Conservation (phyloP, 2,888 invertebrate species). For the Dyspetes luteomarginatus region DNA sequence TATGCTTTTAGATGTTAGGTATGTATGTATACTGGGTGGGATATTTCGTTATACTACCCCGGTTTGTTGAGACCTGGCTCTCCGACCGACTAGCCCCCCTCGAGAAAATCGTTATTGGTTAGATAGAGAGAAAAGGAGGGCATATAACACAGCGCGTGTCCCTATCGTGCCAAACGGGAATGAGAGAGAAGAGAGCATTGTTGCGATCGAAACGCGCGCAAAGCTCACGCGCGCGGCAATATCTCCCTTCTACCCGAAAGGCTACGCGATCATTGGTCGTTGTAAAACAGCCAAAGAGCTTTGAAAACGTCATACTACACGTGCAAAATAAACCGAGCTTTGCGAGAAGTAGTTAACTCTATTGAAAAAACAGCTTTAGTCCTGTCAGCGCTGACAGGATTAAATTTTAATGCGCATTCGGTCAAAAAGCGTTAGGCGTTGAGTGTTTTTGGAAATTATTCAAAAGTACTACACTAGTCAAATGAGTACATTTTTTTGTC, state of each 20-base stretch:
- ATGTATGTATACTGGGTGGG: constrained; percentile 30
- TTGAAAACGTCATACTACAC: not conserved
- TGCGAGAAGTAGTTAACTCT: not conserved
- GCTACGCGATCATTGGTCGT: not conserved
- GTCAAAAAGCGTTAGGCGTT: too few species aligned
- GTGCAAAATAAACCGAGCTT: not conserved
- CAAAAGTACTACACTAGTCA: too few species aligned
- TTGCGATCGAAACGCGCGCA: constrained; percentile 43
- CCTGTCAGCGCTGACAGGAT: too few species aligned
- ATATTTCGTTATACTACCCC: constrained; percentile 27
- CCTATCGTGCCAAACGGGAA: constrained; percentile 10
- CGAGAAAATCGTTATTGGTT: constrained; percentile 67
- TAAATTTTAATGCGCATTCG: too few species aligned
- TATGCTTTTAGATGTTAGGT: constrained; percentile 54
- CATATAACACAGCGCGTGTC: not conserved
- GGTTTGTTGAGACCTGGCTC: constrained; percentile 1
- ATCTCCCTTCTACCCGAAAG: constrained; percentile 15
- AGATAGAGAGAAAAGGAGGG: constrained; percentile 38
- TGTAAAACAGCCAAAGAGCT: not conserved
- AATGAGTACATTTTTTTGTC: too few species aligned
- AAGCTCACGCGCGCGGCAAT: constrained; percentile 35
- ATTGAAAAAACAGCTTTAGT: too few species aligned
- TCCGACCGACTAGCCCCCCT: constrained; percentile 36
- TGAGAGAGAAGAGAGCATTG: constrained; percentile 52
- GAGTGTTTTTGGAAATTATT: too few species aligned